Evolutionary conservation across 92 coral and sea anemone genomes (phyloP).

Genomic region (Metridium senile): DNA sequence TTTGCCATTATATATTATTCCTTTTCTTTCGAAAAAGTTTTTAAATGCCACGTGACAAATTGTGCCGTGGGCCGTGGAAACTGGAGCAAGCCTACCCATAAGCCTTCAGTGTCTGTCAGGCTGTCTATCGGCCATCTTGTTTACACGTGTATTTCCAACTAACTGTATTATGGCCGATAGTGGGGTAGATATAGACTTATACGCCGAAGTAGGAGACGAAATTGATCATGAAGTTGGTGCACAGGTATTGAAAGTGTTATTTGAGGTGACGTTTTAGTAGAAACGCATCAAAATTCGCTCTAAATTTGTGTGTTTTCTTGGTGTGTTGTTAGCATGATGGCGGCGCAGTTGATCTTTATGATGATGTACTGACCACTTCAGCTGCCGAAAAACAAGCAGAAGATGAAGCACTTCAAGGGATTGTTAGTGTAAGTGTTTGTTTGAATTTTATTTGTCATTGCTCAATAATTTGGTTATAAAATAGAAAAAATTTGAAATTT

Average conservation of each 20-base stretch:
- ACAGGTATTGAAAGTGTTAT: constrained; percentile 53
- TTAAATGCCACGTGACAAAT: neutral
- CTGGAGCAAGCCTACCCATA: constrained; percentile 29
- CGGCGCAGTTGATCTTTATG: constrained; percentile 77
- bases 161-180: constrained; percentile 60
- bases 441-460: neutral
- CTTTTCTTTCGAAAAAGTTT: too few species aligned
- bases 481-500: too few species aligned
- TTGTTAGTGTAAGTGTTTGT: constrained; percentile 34
- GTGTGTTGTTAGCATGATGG: constrained; percentile 27
- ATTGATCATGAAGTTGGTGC: constrained; percentile 70
- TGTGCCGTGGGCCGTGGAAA: neutral
- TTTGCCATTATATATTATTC: too few species aligned
- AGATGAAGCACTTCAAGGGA: constrained; percentile 64
- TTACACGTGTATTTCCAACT: constrained; percentile 22
- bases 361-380: constrained; percentile 87
- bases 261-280: neutral
- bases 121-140: constrained; percentile 33
- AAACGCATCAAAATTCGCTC: neutral
- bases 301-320: neutral
- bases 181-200: constrained; percentile 86
- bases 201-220: constrained; percentile 83
- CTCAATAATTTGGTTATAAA: neutral
- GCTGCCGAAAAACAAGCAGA: constrained; percentile 66
- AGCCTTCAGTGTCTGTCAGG: neutral